Percentiles rank a stretch among this genome's conserved stretches.
Conservation (phyloP, 2,797 vertebrate genomes). For the Gadopsis marmoratus region DNA sequence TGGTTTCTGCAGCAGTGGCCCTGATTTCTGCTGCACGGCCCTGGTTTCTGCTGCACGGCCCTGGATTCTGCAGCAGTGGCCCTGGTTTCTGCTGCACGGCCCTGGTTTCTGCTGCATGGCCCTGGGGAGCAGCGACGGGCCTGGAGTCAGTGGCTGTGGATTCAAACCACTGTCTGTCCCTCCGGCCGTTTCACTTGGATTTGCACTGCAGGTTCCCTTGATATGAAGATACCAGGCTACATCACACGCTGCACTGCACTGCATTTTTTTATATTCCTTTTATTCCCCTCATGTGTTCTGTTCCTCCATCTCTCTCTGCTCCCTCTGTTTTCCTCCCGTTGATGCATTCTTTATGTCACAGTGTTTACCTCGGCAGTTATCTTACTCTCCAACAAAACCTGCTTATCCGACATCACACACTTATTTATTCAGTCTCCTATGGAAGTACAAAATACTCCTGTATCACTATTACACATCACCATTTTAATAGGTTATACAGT, state of each 20-base stretch:
- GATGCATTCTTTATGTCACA: constrained; percentile 34
- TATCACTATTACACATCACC: background rate
- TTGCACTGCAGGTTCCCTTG: constrained; percentile 23
- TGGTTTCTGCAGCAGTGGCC: constrained; percentile 47
- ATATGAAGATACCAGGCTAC: constrained; percentile 21
- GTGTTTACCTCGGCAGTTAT: constrained; percentile 1
- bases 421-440: constrained; percentile 29
- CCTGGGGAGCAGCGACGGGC: constrained; percentile 24
- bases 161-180: constrained; percentile 28
- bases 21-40: constrained; percentile 58
- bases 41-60: constrained; percentile 47
- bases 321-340: constrained; percentile 14
- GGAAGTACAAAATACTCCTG: constrained; percentile 14
- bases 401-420: constrained; percentile 6
- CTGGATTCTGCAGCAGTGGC: constrained; percentile 25
- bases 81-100: constrained; percentile 50
- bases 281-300: constrained; percentile 26
- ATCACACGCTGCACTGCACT: background rate
- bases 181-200: constrained; percentile 27
- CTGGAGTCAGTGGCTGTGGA: constrained; percentile 33
- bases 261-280: constrained; percentile 20
- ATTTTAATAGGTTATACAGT: constrained; percentile 10
- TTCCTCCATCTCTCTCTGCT: constrained; percentile 12
- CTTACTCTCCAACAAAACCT: constrained; percentile 22
- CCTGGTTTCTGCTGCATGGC: constrained; percentile 5